Conservation (phyloP, 2,113 vertebrate species). For the Myiozetetes cayanensis region DNA sequence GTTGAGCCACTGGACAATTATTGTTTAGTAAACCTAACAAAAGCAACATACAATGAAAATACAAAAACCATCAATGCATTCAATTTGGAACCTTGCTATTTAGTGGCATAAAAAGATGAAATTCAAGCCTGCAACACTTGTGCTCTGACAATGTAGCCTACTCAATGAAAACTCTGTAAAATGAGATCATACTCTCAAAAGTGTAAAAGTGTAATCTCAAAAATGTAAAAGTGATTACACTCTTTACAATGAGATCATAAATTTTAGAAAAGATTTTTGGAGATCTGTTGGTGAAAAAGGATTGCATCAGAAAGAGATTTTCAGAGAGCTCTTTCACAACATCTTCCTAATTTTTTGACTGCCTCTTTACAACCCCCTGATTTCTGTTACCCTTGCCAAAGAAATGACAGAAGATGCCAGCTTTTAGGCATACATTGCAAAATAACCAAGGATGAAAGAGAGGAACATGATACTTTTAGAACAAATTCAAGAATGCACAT, state of each 20-base stretch:
- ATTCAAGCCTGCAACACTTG: background rate
- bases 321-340: background rate
- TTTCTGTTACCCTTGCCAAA: background rate
- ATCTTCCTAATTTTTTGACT: background rate
- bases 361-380: background rate
- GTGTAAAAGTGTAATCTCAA: background rate
- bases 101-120: background rate
- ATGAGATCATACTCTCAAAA: background rate
- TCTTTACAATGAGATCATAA: background rate
- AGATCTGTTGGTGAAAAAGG: background rate
- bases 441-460: background rate
- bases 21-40: background rate
- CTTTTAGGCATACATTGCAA: background rate
- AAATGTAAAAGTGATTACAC: background rate
- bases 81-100: accelerated
- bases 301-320: background rate
- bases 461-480: background rate
- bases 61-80: background rate
- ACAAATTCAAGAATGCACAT: background rate
- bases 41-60: background rate
- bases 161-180: background rate
- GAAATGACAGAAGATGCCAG: background rate
- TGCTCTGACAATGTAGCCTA: background rate
- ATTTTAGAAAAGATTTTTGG: background rate
- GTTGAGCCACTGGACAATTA: background rate